Base-by-base conservation (phyloP, 2,888 invertebrate genomes). In the Enoplolaimus lenunculus region DNA sequence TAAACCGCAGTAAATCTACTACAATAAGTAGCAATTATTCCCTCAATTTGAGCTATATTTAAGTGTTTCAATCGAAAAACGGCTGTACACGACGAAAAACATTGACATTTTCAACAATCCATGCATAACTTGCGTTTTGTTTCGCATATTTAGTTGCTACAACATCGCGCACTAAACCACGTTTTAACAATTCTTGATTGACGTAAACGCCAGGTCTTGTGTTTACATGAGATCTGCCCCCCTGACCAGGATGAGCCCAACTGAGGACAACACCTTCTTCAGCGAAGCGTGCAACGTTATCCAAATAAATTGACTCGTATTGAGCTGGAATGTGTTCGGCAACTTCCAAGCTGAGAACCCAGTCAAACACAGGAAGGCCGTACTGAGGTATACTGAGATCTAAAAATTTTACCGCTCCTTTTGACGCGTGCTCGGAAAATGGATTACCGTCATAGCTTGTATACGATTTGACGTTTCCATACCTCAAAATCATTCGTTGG, bases 281-380 rank as follows among this genome's bases (percentile, higher is more conserved):
- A 26, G 72, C 72, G 34, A 68, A 69, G n/a, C 72, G 35, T 13
- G 60, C 72, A 1, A 72, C 29, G 57, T 72, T 72, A 34, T 71
- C 60, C 1, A 72, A 16, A 69, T 68, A 72, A 45, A 62, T 67
- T 1, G 31, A 28, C 33, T 72, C 72, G 34, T 68, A 72, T 26
- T 59, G 26, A 34, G 34, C 33, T 3, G 72, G 72, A 21, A 72
- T 72, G 34, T 72, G 72, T n/a, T 72, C 72, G 26, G 72, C 72
- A n/a, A 72, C 72, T 35, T 72, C 72, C 21, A 72, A 16, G 57
- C 72, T 72, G 16, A 72, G 31, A 28, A 72, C 31, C 72, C 72
- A 72, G 31, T 72, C 72, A 34, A 35, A 72, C 21, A 26, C 2
- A 3, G 71, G 31, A 29, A 72, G 3, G 28, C 68, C 68, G 60